Conservation (phyloP, 2,888 invertebrate genomes). For the Arge pagana region DNA sequence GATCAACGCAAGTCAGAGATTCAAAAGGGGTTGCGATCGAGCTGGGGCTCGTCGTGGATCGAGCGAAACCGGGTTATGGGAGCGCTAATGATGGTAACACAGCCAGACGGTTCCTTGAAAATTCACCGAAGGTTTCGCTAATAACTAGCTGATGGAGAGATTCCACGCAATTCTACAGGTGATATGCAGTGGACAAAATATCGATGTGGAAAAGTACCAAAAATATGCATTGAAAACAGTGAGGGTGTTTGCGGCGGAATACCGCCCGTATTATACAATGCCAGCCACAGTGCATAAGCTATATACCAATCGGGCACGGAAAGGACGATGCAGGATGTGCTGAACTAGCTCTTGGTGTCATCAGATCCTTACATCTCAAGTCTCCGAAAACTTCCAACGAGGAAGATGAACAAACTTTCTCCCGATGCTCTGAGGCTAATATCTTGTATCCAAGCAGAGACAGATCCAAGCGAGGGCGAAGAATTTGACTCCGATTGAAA, state of each 20-base stretch:
- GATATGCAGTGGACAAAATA: constrained; percentile 25
- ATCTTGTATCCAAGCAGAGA: no score
- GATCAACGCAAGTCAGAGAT: constrained; percentile 32
- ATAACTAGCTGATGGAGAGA: constrained; percentile 29
- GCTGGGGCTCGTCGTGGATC: constrained; percentile 20
- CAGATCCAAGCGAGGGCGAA: no score
- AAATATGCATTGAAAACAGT: constrained; percentile 21
- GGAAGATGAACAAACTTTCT: no score
- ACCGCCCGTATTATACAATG: constrained; percentile 32
- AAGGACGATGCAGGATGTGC: no score
- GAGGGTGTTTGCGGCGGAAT: constrained; percentile 20
- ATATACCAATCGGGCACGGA: no score
- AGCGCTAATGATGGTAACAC: constrained; percentile 15
- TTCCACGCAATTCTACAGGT: constrained; percentile 29
- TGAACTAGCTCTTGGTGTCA: no score
- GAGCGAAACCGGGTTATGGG: constrained; percentile 2
- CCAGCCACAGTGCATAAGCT: constrained; percentile 35
- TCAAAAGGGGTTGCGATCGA: constrained; percentile 30
- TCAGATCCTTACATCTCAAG: no score
- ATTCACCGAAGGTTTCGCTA: constrained; percentile 18
- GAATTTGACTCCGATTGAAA: no score
- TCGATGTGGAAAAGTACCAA: constrained; percentile 27
- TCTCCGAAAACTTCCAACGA: no score
- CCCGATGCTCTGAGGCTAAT: no score
- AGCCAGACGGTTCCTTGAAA: constrained; percentile 26